Base-by-base conservation (phyloP, 2,113 vertebrate genomes). In the Ciconia stormi region DNA sequence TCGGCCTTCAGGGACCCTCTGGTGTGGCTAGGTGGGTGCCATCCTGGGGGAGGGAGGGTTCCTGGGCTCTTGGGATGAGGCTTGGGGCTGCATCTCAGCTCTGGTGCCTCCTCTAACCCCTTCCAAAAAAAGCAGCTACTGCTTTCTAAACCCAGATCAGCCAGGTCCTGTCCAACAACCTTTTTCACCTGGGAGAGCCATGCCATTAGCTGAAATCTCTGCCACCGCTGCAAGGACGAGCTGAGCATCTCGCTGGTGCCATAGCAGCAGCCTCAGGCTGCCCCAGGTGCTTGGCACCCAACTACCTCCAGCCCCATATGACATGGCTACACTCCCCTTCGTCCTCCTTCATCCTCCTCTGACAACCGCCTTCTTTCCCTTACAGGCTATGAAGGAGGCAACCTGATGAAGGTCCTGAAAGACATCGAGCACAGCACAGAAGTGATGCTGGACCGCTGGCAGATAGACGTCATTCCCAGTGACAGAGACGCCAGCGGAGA, bases 401-500 rank as follows among this genome's bases (percentile, higher is more conserved):
- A 96, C 86, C 91, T 98, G 93, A 98, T 98, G 44, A 98, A 98
- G 90, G 95, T 98, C 17, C 95, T 98, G 82, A 98, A 98, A 30
- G 98, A 98, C 77, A 98, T 98, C 0, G 98, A 98, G 84, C 98
- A 98, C 90, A 98, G 98, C 82, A 97, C 97, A 0, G 96, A 98
- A 90, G 98, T 99, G 95, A 98, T 99, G 97, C 94, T 99, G 95
- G 99, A 99, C 96, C 99, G 99, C 91, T 99, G 99, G 99, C 99
- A 98, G 52, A 99, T 99, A 10, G 99, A 99, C 19, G 98, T 99
- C 42, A 95, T 98, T 72, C 99, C 99, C 20, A 98, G 98, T 7
- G 98, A 99, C 96, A 98, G 97, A 89, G 98, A 98, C 80, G 98
- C 99, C 95, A 99, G 98, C 0, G 99, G 99, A 7, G 99, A 99